phyloP scores from a whole-genome alignment of 2,888 invertebrate genomes.

The Hartigia nigra region DNA sequence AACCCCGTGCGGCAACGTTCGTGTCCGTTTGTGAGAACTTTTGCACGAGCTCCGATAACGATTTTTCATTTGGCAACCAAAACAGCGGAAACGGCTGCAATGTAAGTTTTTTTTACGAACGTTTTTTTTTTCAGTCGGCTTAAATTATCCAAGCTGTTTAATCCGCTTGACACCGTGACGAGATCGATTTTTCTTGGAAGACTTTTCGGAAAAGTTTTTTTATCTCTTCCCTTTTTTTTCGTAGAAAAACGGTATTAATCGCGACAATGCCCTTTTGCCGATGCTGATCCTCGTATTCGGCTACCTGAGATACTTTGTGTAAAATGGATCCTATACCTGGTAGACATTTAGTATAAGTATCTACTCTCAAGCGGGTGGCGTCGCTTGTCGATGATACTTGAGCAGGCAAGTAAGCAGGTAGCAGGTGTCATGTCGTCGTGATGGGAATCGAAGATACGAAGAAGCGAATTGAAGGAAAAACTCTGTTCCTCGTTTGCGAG shows the following conservation, averaged over 20 bases:
- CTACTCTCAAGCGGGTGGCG: not conserved
- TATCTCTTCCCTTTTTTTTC: not conserved
- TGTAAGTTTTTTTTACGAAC: not conserved
- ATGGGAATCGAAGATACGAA: constrained; percentile 41
- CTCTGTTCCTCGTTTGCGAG: not conserved
- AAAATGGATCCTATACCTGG: not conserved
- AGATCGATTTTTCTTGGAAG: not conserved
- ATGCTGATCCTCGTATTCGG: not conserved
- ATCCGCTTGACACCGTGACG: not conserved
- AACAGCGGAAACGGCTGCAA: not conserved
- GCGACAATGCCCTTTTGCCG: not conserved
- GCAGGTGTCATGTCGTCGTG: constrained; percentile 52
- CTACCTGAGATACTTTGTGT: not conserved
- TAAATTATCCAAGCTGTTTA: not conserved
- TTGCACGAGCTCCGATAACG: not conserved
- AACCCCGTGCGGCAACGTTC: not conserved
- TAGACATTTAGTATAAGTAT: not conserved
- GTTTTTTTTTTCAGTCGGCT: not conserved
- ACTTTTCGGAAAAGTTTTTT: not conserved
- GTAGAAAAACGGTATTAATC: not conserved
- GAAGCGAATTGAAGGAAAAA: constrained; percentile 31
- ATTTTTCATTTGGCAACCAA: not conserved
- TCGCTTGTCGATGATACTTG: not conserved
- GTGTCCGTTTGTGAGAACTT: not conserved
- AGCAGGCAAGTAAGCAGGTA: constrained; percentile 50